These are phyloP conservation scores for Trematomus loennbergii DNA, from an alignment of 2,113 vertebrate species.

Conservation along the genomic window DNA sequence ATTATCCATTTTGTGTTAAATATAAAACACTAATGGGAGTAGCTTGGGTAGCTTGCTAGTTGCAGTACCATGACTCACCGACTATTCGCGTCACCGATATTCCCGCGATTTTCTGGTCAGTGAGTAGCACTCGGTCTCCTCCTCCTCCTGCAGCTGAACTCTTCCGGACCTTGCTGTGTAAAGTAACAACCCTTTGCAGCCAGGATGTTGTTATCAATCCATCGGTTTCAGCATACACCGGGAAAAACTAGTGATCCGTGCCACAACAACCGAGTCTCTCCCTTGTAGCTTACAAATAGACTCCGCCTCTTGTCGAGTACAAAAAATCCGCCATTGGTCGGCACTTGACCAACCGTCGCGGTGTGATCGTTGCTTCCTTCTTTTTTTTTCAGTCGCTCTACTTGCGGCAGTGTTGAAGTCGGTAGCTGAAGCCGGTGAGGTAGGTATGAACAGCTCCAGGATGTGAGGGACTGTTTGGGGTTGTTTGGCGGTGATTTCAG, in stretches of 20 bases:
- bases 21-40: background rate
- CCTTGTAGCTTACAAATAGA: constrained; percentile 2
- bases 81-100: constrained; percentile 27
- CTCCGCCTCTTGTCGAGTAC: constrained; percentile 75
- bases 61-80: constrained; percentile 75
- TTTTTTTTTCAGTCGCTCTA: background rate
- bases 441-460: constrained; percentile 45
- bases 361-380: background rate
- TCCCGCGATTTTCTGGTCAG: constrained; percentile 57
- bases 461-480: constrained; percentile 1
- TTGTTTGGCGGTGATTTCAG: background rate
- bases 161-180: background rate
- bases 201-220: background rate
- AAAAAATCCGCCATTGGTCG: constrained; percentile 23
- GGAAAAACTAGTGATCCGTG: constrained; percentile 36
- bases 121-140: background rate
- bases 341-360: constrained; percentile 19
- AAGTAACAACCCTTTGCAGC: background rate
- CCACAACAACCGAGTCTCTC: constrained; percentile 35
- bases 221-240: constrained; percentile 13
- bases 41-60: constrained; percentile 54
- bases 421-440: constrained; percentile 45
- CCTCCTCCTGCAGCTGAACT: constrained; percentile 8
- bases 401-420: constrained; percentile 19
- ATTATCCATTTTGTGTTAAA: background rate